Base-by-base conservation (phyloP, 2,113 vertebrate genomes). In the Pseudorectes ferrugineus region DNA sequence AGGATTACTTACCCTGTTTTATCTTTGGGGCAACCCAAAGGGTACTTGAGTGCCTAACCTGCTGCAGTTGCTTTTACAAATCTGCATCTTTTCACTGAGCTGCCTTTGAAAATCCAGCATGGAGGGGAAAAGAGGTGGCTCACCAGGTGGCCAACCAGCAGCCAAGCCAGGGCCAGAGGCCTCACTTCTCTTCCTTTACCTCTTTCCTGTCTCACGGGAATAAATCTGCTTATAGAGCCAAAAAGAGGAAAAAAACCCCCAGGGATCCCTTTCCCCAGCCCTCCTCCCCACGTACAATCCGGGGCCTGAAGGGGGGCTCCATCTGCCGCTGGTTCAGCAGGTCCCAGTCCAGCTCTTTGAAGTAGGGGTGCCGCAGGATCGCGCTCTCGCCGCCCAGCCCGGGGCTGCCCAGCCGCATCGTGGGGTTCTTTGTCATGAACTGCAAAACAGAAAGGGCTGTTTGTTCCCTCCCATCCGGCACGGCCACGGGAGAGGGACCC, bases 371-470 rank as follows among this genome's bases (percentile, higher is more conserved):
- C 93, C 93, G 94, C 78, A 97, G 97, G 88, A 99, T 99, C 2
- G 98, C 98, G 0, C 85, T 96, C 84, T 99, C 99, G 1, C 99
- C 99, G 0, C 99, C 99, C 52, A 98, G 95, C 26, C 97, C 92
- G 33, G 97, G 88, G 76, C 99, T 99, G 96, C 99, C 99, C 75
- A 99, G 97, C 51, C 99, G 98, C 62, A 98, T 97, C 54, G 97
- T 95, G 4, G 99, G 99, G 94, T 99, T 99, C 98, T 99, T 99
- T 25, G 98, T 99, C 98, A 99, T 98, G 91, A 99, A 98, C 99
- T 99, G 95, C 65, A 72, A 94, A 92, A 96, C 58, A 83, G 20
- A 93, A 74, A 94, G 79, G 85, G 49, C 80, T 59, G 54, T 80
- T 95, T 92, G 92, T 85, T 96, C 77, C 89, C 58, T 94, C 84